These are phyloP conservation scores for Bradypus variegatus DNA, from an alignment of 2,797 vertebrate genomes.

Conservation along the genomic window DNA sequence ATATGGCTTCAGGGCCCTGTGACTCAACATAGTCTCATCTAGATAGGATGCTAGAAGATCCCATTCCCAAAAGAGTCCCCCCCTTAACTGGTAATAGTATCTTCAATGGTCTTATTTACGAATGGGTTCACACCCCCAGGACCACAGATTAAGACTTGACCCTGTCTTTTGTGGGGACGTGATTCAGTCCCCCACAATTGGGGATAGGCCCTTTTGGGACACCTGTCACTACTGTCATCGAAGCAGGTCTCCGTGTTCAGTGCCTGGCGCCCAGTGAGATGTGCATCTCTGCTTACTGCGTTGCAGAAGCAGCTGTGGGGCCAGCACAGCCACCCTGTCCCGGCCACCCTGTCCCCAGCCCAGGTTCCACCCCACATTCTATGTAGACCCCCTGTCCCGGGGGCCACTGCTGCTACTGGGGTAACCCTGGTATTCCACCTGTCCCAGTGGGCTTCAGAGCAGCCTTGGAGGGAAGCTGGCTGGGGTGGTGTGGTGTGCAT, in stretches of 20 bases:
- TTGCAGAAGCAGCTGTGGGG: not conserved
- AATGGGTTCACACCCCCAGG: too few relatives aligned
- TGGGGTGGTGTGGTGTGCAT: too few relatives aligned
- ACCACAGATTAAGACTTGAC: too few relatives aligned
- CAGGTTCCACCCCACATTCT: not conserved
- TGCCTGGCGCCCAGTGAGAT: accelerated
- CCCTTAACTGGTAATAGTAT: too few relatives aligned
- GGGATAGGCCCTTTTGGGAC: not conserved
- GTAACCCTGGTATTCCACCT: not conserved
- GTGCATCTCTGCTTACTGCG: accelerated
- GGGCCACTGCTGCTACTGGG: accelerated
- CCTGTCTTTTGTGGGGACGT: too few relatives aligned
- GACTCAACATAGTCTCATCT: too few relatives aligned
- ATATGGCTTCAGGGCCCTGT: too few relatives aligned
- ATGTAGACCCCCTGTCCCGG: not conserved
- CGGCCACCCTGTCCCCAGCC: not conserved
- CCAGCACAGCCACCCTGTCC: not conserved
- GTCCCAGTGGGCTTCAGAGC: not conserved
- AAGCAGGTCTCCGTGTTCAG: accelerated
- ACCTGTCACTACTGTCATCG: not conserved
- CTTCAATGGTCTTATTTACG: too few relatives aligned
- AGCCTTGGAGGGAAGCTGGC: not conserved
- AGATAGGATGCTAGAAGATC: too few relatives aligned
- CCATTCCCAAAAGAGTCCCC: too few relatives aligned
- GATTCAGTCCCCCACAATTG: not conserved